Percentiles rank a stretch among this genome's conserved stretches.
Evolutionary conservation across 2,888 invertebrate genomes (phyloP).

Genomic region (Anthophora plumipes): DNA sequence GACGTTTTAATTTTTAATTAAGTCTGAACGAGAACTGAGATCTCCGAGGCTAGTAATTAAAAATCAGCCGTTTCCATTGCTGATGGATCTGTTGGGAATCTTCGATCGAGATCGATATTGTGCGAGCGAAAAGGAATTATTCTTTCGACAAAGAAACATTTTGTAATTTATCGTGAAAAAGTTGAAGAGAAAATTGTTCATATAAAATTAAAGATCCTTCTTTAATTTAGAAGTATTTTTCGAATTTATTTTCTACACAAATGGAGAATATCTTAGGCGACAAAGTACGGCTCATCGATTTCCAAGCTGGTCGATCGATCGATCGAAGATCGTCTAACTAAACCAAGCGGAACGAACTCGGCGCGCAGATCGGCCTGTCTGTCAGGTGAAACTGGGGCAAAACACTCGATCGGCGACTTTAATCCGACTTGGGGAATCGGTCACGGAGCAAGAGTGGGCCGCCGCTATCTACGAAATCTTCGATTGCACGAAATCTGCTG

Average conservation of each 20-base stretch:
- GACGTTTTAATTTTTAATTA: constrained; percentile 75
- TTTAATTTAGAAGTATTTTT: neutral
- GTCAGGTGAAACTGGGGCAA: constrained; percentile 78
- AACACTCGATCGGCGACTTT: constrained; percentile 75
- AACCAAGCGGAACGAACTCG: constrained; percentile 73
- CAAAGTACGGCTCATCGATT: no score
- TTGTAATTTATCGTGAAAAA: no score
- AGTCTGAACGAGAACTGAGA: neutral
- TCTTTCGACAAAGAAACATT: no score
- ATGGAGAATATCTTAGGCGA: constrained; percentile 11
- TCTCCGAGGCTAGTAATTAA: neutral
- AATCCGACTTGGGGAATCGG: constrained; percentile 76
- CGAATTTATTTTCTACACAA: constrained; percentile 32
- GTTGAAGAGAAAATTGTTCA: no score
- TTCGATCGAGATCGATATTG: no score
- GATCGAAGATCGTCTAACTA: constrained; percentile 71
- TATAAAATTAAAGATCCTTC: no score
- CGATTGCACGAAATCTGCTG: constrained; percentile 28
- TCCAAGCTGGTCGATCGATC: constrained; percentile 47
- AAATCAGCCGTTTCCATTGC: neutral
- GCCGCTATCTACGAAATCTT: constrained; percentile 23
- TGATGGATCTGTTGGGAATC: no score
- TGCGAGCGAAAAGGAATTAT: no score
- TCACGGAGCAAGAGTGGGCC: constrained; percentile 70
- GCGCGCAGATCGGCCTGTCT: constrained; percentile 72